Conservation (phyloP, 1,140 invertebrate species). For the Camponotus vicinus region DNA sequence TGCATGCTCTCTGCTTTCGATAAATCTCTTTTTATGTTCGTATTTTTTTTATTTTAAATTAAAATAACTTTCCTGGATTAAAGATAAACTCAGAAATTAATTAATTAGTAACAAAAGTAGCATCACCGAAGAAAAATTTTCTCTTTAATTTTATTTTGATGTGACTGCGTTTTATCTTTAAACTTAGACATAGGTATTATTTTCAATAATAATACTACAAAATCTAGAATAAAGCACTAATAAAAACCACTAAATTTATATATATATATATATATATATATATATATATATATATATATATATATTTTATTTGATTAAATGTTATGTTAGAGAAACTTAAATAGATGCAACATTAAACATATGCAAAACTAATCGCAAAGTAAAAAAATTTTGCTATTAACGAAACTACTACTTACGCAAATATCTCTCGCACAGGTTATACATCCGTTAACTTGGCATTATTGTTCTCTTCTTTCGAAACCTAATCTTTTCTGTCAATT, state of each 20-base stretch:
- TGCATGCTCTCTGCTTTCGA: neutral
- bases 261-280: too few species aligned
- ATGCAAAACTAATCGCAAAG: neutral
- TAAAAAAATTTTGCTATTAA: neutral
- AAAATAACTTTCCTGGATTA: neutral
- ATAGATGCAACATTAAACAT: neutral
- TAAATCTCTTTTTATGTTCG: neutral
- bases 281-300: too few species aligned
- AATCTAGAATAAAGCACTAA: neutral
- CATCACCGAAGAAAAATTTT: neutral
- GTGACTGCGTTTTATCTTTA: neutral
- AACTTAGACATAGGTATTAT: neutral
- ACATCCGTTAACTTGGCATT: conserved; percentile 17
- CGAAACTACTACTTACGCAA: neutral
- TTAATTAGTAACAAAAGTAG: neutral
- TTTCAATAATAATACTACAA: neutral
- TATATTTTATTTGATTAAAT: neutral
- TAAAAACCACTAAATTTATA: neutral
- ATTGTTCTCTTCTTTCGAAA: conserved; percentile 15
- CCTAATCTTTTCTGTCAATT: conserved; percentile 33
- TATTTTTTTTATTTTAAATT: conserved; percentile 5
- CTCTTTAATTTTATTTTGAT: neutral
- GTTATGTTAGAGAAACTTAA: neutral
- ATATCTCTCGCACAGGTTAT: neutral
- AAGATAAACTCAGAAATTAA: neutral